A percentile compares a stretch with the other conserved stretches of the same genome.
These are phyloP conservation scores for Macrochelys suwanniensis DNA, from an alignment of 2,797 vertebrate species.

Conservation along the genomic window DNA sequence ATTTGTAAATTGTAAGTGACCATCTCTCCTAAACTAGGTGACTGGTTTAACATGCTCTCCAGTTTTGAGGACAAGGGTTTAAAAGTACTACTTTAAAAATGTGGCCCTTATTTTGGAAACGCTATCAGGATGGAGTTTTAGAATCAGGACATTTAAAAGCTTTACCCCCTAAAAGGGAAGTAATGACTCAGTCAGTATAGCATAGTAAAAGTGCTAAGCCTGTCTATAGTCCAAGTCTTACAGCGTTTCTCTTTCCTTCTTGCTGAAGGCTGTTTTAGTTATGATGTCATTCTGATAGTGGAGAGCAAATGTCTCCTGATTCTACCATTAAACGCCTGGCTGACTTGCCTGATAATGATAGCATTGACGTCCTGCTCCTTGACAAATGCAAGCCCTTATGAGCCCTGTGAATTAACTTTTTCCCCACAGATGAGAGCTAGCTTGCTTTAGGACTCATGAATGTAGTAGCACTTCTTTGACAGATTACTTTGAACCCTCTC, in stretches of 20 bases:
- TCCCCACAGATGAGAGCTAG: slow-evolving; percentile 72
- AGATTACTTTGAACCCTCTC: slow-evolving; percentile 46
- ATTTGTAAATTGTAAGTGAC: slow-evolving; percentile 27
- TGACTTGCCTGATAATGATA: slow-evolving; percentile 91
- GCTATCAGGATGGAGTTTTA: slow-evolving; percentile 10
- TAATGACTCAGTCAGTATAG: not conserved
- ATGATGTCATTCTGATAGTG: slow-evolving; percentile 91
- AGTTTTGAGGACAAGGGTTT: slow-evolving; percentile 37
- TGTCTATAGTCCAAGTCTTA: slow-evolving; percentile 44
- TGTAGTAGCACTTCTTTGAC: slow-evolving; percentile 31
- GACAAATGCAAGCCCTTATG: slow-evolving; percentile 82
- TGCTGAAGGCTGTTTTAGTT: slow-evolving; percentile 87
- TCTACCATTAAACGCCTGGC: slow-evolving; percentile 91
- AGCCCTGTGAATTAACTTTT: slow-evolving; percentile 86
- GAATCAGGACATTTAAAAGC: not conserved
- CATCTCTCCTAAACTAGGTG: not conserved
- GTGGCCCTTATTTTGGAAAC: not conserved
- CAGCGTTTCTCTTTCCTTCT: slow-evolving; percentile 74
- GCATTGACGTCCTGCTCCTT: slow-evolving; percentile 86
- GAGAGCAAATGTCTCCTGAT: slow-evolving; percentile 92
- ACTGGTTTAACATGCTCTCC: not conserved
- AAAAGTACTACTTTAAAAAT: slow-evolving; percentile 18
- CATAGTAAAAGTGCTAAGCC: slow-evolving; percentile 51
- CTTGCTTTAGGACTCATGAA: slow-evolving; percentile 54
- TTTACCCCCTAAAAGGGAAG: slow-evolving; percentile 1